phyloP scores from a whole-genome alignment of 2,797 vertebrate genomes.

The Lithobates sylvaticus region DNA sequence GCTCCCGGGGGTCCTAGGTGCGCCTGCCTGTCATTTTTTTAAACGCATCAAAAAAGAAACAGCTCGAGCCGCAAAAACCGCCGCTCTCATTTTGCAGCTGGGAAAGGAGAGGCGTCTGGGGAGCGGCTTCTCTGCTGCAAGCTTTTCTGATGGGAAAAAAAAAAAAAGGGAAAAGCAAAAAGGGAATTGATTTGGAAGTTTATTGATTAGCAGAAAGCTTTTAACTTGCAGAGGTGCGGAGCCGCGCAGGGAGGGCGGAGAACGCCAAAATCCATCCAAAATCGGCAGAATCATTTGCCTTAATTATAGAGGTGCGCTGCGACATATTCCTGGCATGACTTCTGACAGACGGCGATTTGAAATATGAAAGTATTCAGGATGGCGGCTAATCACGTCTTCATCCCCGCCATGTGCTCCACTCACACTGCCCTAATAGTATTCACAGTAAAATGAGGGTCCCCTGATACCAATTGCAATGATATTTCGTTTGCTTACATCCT shows the following conservation, averaged over 20 bases:
- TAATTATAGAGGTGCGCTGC: constrained; percentile 30
- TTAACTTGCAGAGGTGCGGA: constrained; percentile 28
- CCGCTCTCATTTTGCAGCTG: not conserved
- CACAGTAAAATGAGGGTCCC: too few species aligned
- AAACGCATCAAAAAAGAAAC: constrained; percentile 2
- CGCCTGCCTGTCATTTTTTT: constrained; percentile 10
- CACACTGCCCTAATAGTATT: too few species aligned
- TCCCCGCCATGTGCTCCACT: too few species aligned
- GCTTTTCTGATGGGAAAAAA: constrained; percentile 21
- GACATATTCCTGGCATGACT: constrained; percentile 2
- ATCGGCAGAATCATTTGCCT: constrained; percentile 28
- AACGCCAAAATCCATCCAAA: not conserved
- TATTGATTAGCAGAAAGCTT: constrained; percentile 57
- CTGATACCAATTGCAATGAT: not conserved
- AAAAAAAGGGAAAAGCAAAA: not conserved
- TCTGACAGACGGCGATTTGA: constrained; percentile 7
- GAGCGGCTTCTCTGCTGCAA: constrained; percentile 2
- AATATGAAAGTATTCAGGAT: constrained; percentile 10
- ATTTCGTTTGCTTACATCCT: not conserved
- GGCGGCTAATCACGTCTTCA: not conserved
- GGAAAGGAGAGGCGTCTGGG: not conserved
- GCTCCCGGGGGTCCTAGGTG: not conserved
- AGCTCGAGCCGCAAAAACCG: not conserved
- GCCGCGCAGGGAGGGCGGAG: too few species aligned
- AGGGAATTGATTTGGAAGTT: constrained; percentile 47